Base-by-base conservation (phyloP, 2,113 vertebrate species). In the Panurus biarmicus region DNA sequence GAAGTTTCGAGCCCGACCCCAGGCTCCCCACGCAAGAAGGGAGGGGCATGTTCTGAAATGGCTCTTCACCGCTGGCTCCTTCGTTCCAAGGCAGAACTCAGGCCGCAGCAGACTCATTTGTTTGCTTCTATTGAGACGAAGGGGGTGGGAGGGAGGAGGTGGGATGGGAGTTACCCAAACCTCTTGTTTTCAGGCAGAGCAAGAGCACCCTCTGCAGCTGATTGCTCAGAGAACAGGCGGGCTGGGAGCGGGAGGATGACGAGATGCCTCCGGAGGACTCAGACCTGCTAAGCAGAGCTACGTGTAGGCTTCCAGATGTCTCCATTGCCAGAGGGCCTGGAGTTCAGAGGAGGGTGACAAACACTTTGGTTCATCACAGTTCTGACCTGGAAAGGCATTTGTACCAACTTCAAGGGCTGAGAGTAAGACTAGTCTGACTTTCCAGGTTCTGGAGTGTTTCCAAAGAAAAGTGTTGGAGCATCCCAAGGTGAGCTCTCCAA, bases 161-260 rank as follows among this genome's bases (percentile, higher is more conserved):
- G 77, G 73, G 60, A 40, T 83, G 17, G 67, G 86, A 73, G 47
- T 70, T 8, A 51, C 23, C 6, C 48, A 20, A 48, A n/a, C 5
- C 16, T 80, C 53, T 33, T 24, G 40, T 29, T 90, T 42, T 91
- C 90, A 51, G 20, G 31, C 82, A 64, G 97, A 97, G 79, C 96
- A 97, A 97, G 95, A 97, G 96, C 97, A 94, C 97, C 97, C 97
- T 95, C 98, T 97, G 33, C 96, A 94, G 98, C 81, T 28, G 14
- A 8, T 3, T 36, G 51, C 71, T 61, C 53, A 23, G 18, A 67
- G 92, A 91, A 92, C 96, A 95, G 35, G 38, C 83, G 14, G n/a
- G 16, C 73, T 14, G 28, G 58, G 29, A 9, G 23, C 18, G 6
- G 17, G 6, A 66, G 24, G 7, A 9, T 1, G n/a, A 10, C 16